Evolutionary conservation across 2,888 invertebrate species (phyloP).

Genomic region (Carcina quercana): DNA sequence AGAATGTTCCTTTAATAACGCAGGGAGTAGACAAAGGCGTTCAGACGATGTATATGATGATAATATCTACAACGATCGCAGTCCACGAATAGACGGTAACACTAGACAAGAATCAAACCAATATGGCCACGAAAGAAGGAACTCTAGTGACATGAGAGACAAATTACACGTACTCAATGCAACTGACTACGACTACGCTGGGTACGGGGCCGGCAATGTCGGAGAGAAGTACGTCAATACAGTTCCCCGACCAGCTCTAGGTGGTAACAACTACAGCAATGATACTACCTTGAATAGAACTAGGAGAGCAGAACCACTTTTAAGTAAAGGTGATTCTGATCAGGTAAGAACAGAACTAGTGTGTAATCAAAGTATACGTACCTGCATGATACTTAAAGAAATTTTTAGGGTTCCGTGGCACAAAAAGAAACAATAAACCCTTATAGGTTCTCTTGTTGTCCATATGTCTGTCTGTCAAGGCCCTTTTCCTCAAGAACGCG

Average conservation of each 20-base stretch:
- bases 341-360: no score
- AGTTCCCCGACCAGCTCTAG: slow-evolving; percentile 24
- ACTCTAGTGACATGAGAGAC: slow-evolving; percentile 31
- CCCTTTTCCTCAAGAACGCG: no score
- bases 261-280: slow-evolving; percentile 16
- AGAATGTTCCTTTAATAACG: slow-evolving; percentile 29
- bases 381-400: no score
- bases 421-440: no score
- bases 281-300: slow-evolving; percentile 25
- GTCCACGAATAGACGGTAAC: slow-evolving; percentile 38
- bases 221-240: slow-evolving; percentile 34
- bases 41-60: slow-evolving; percentile 22
- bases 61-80: slow-evolving; percentile 26
- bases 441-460: no score
- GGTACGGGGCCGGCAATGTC: slow-evolving; percentile 27
- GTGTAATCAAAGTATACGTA: no score
- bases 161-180: slow-evolving; percentile 39
- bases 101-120: slow-evolving; percentile 30
- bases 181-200: slow-evolving; percentile 39
- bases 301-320: slow-evolving; percentile 40
- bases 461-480: no score
- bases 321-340: slow-evolving; percentile 38
- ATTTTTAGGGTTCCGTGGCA: no score
- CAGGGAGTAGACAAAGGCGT: slow-evolving; percentile 12
- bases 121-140: slow-evolving; percentile 45